phyloP scores from a whole-genome alignment of 2,797 vertebrate genomes.

The Bradypodion ventrale region DNA sequence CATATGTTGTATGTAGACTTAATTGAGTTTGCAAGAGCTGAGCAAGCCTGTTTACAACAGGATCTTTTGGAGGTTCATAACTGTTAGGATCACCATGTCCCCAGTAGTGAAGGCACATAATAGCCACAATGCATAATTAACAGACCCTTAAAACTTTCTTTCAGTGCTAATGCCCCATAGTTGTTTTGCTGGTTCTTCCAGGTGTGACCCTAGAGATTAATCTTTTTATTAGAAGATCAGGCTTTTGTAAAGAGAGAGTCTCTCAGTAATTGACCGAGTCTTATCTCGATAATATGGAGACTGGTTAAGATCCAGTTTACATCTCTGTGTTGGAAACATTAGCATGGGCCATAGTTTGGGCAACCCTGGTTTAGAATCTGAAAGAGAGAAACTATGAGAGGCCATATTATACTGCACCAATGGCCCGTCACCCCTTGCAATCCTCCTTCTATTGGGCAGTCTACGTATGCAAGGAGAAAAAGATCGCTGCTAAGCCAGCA shows the following conservation, averaged over 20 bases:
- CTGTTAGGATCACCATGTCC: too few species aligned
- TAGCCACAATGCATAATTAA: too few species aligned
- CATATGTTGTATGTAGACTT: not conserved
- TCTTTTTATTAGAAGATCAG: not conserved
- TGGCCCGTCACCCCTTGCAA: too few species aligned
- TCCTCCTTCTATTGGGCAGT: not conserved
- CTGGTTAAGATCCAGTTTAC: too few species aligned
- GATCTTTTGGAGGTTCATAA: too few species aligned
- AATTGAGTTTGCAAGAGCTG: too few species aligned
- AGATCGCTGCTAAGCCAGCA: not conserved
- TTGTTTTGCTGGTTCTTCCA: not conserved
- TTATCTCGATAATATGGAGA: not conserved
- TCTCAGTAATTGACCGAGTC: not conserved
- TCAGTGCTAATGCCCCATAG: not conserved
- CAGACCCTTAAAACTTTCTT: too few species aligned
- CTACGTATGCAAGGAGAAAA: not conserved
- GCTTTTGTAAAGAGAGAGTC: not conserved
- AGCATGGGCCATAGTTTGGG: too few species aligned
- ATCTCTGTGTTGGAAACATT: too few species aligned
- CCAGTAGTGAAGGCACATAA: too few species aligned
- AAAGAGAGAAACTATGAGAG: not conserved
- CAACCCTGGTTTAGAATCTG: not conserved
- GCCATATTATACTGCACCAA: not conserved
- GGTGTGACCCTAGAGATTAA: not conserved
- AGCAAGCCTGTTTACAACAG: too few species aligned